A percentile compares a stretch with the other conserved stretches of the same genome.
phyloP scores from a whole-genome alignment of 1,140 invertebrate genomes.

The Hypsibius dujardini region DNA sequence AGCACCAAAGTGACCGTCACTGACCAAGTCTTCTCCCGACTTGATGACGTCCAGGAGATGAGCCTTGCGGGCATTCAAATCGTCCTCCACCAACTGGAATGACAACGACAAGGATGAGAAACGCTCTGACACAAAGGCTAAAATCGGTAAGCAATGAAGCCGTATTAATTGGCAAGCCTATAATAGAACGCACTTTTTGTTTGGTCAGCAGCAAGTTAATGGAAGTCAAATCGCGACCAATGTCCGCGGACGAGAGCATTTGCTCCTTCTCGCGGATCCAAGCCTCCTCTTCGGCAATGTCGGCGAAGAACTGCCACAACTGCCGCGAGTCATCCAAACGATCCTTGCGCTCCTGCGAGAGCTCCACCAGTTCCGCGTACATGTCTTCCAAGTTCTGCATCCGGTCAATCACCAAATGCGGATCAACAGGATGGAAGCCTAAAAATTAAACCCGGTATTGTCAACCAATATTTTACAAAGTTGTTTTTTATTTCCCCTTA shows the following conservation, averaged over 20 bases:
- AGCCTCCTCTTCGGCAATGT: constrained; percentile 97
- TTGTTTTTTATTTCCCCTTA: too few relatives aligned
- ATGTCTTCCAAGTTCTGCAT: constrained; percentile 75
- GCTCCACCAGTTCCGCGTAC: constrained; percentile 76
- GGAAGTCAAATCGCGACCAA: constrained; percentile 88
- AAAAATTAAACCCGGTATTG: too few relatives aligned
- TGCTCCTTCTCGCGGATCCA: constrained; percentile 99
- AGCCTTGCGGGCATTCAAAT: constrained; percentile 74
- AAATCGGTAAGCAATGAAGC: constrained; percentile 2
- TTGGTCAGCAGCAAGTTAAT: constrained; percentile 79
- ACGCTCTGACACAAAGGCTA: constrained; percentile 14
- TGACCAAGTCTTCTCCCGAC: constrained; percentile 77
- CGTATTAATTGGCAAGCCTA: constrained; percentile 7
- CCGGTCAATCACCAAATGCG: constrained; percentile 75
- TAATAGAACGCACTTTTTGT: constrained; percentile 48
- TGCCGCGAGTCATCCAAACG: constrained; percentile 86
- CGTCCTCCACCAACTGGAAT: constrained; percentile 65
- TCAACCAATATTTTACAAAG: too few relatives aligned
- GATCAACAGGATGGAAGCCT: constrained; percentile 86
- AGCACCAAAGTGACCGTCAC: constrained; percentile 70
- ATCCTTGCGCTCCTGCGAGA: constrained; percentile 78
- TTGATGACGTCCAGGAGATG: constrained; percentile 72
- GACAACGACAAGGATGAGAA: constrained; percentile 11
- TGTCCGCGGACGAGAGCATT: constrained; percentile 80
- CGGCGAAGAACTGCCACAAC: constrained; percentile 99